These are phyloP conservation scores for Clivina fossor DNA, from an alignment of 2,888 invertebrate genomes.

Conservation along the genomic window DNA sequence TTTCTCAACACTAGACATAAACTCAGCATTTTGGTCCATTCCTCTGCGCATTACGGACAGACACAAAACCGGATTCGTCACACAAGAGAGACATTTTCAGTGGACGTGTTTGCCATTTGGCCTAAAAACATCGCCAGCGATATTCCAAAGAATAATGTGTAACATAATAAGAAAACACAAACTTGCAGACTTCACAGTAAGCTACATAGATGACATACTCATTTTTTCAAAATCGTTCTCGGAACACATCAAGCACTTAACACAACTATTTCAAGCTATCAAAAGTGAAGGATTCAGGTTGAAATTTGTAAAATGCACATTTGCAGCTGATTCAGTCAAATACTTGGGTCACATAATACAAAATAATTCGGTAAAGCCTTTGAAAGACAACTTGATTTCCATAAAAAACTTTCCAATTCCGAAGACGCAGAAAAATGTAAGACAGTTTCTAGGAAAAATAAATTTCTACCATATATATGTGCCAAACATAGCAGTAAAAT, in stretches of 20 bases:
- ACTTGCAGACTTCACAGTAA: background rate
- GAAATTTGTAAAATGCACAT: conserved; percentile 39
- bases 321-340: conserved; percentile 36
- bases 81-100: conserved; percentile 37
- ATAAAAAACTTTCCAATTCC: conserved; percentile 35
- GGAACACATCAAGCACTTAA: background rate
- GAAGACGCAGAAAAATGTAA: conserved; percentile 33
- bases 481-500: conserved; percentile 32
- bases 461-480: conserved; percentile 35
- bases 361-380: conserved; percentile 37
- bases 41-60: conserved; percentile 44
- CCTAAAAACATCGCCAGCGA: conserved; percentile 36
- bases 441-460: conserved; percentile 37
- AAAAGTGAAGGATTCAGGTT: background rate
- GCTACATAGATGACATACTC: background rate
- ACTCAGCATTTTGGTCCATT: conserved; percentile 49
- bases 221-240: background rate
- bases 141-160: conserved; percentile 34
- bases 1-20: conserved; percentile 46
- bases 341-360: conserved; percentile 38
- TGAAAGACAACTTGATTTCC: conserved; percentile 37
- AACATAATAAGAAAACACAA: conserved; percentile 10
- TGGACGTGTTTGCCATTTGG: conserved; percentile 37
- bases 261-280: background rate
- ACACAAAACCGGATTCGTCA: conserved; percentile 43